Base-by-base conservation (phyloP, 2,113 vertebrate species). In the Chroicocephalus ridibundus region DNA sequence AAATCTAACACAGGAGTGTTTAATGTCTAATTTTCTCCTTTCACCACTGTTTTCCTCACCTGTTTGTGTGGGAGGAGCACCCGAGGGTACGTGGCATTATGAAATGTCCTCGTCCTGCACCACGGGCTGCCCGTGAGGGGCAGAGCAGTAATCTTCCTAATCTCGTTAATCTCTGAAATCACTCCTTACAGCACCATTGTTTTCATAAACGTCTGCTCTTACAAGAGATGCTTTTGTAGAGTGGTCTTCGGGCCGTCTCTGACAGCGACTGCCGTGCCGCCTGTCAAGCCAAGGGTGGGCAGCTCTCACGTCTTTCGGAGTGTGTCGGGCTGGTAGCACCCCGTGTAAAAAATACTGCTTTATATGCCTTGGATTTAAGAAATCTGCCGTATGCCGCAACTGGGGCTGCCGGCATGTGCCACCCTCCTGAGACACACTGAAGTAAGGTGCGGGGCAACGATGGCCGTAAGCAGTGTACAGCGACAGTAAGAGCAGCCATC, bases 61-160 rank as follows among this genome's bases (percentile, higher is more conserved):
- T 17, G 17, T 27, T 44, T 18, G 17, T 4, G 0, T 2, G 4
- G 32, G 29, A 42, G 25, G 12, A 44, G 55, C 29, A 36, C 27
- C 31, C 5, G 2, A 25, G 14, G 10, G 31, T 4, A 1, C 0
- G 1, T 9, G 55, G 46, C 8, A 6, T 54, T 46, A 49, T 6
- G 11, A 69, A 70, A 51, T 32, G 29, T 19, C 65, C 44, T 46
- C 75, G 25, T 24, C 54, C 55, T 34, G 49, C 54, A 44, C 32
- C 4, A 5, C 2, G 13, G 60, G 40, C n/a, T 64, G 19, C 32
- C 44, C 4, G 3, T 22, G 61, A 75, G 29, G 25, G 19, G 60
- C 11, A 21, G 75, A 85, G 55, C 62, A 25, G 61, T 38, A 52
- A 66, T 27, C 51, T 27, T 26, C 38, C 69, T 81, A 14, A 46